These are phyloP conservation scores for Siphamia tubifer DNA, from an alignment of 2,113 vertebrate species.

Conservation along the genomic window DNA sequence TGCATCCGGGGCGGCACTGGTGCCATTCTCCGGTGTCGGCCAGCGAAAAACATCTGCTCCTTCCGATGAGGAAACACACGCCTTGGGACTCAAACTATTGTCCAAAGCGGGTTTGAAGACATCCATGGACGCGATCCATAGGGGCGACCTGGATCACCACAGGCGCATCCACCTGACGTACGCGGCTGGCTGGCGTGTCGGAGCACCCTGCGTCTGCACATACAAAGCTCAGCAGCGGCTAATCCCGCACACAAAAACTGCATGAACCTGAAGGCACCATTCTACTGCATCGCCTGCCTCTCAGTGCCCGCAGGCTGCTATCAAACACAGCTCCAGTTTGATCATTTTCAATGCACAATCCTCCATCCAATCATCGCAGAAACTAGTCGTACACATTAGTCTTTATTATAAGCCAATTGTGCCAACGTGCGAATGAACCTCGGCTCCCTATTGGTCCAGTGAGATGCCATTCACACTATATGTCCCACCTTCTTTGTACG, in stretches of 20 bases:
- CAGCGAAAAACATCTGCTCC: constrained; percentile 70
- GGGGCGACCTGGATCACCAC: constrained; percentile 72
- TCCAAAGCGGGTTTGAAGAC: constrained; percentile 77
- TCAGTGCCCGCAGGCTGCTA: constrained; percentile 1
- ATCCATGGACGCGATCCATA: constrained; percentile 84
- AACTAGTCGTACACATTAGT: constrained; percentile 1
- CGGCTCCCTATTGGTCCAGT: constrained; percentile 57
- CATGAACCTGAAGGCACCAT: constrained; percentile 5
- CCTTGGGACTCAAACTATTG: constrained; percentile 62
- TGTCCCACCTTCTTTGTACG: constrained; percentile 8
- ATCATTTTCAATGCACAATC: constrained; percentile 2
- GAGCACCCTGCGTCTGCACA: constrained; percentile 42
- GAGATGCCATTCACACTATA: constrained; percentile 29
- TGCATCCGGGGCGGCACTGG: constrained; percentile 39
- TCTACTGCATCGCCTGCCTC: constrained; percentile 31
- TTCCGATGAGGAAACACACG: constrained; percentile 45
- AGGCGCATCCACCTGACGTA: constrained; percentile 76
- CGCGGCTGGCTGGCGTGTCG: constrained; percentile 43
- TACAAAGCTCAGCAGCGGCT: constrained; percentile 38
- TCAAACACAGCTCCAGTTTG: not conserved
- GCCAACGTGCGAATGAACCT: constrained; percentile 21
- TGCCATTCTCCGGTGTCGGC: constrained; percentile 55
- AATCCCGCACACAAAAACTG: constrained; percentile 51
- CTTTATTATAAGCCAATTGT: constrained; percentile 51
- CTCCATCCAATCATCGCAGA: constrained; percentile 26